Percentiles rank a stretch among this genome's conserved stretches.
These are phyloP conservation scores for Nestor notabilis DNA, from an alignment of 2,113 vertebrate species.

Conservation along the genomic window DNA sequence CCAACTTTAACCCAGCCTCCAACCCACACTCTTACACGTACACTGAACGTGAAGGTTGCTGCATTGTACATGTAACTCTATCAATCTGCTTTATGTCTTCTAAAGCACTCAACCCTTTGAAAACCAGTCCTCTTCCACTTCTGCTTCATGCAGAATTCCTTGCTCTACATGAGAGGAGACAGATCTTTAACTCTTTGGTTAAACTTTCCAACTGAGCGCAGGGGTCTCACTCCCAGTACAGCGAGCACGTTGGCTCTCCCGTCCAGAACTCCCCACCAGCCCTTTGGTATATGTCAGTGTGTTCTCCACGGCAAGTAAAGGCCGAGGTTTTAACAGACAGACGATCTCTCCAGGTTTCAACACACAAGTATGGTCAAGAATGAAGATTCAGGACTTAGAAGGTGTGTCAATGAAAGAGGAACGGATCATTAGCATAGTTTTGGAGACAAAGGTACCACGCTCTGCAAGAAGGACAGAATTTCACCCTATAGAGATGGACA, in stretches of 20 bases:
- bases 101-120: not conserved
- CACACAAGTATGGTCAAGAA: not conserved
- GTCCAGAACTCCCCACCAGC: not conserved
- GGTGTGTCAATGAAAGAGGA: not conserved
- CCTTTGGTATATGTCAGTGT: not conserved
- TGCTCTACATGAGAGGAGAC: not conserved
- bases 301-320: not conserved
- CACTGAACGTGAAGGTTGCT: not conserved
- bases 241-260: rapidly evolving
- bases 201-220: not conserved
- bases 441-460: not conserved
- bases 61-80: rapidly evolving
- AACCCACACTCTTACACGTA: not conserved
- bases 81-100: rapidly evolving
- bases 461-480: not conserved
- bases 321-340: not conserved
- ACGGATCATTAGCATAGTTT: not conserved
- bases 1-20: not conserved
- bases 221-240: not conserved
- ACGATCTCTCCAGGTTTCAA: not conserved
- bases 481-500: not conserved
- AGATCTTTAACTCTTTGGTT: not conserved
- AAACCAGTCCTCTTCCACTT: not conserved
- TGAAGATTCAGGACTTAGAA: not conserved
- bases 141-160: not conserved